phyloP scores from a whole-genome alignment of 2,113 vertebrate genomes.

The Protomyctophum bolini region DNA sequence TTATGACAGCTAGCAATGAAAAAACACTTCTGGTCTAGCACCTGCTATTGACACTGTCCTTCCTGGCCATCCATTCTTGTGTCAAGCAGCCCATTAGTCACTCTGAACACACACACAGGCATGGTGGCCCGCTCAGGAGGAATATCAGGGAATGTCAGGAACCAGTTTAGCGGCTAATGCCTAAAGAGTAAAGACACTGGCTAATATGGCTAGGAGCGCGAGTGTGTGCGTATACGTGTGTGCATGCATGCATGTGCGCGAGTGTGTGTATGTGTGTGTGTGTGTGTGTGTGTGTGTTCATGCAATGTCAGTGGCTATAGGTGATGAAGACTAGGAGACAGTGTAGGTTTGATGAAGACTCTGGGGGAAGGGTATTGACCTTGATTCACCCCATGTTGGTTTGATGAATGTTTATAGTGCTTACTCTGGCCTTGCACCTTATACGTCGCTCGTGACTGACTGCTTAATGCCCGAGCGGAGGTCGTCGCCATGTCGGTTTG shows the following conservation, averaged over 20 bases:
- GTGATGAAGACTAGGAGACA: no score
- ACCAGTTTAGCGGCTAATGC: no score
- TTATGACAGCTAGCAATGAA: slow-evolving; percentile 66
- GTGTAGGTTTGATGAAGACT: no score
- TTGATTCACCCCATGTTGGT: no score
- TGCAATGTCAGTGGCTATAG: no score
- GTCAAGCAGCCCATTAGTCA: slow-evolving; percentile 52
- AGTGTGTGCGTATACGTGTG: not conserved
- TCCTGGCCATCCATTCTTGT: slow-evolving; percentile 51
- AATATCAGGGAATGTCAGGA: no score
- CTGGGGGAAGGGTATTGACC: no score
- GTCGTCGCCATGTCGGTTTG: no score
- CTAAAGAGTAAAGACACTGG: slow-evolving; percentile 37
- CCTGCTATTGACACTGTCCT: slow-evolving; percentile 43
- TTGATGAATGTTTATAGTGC: no score
- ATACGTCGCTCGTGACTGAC: no score
- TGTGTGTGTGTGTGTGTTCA: not conserved
- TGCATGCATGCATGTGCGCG: not conserved
- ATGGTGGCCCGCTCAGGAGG: not conserved
- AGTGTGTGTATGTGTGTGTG: not conserved
- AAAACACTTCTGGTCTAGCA: slow-evolving; percentile 54
- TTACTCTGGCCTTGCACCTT: no score
- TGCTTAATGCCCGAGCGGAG: no score
- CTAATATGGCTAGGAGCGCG: not conserved
- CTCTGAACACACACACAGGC: slow-evolving; percentile 27